Conservation (phyloP, 2,888 invertebrate species). For the Sericinus montela region DNA sequence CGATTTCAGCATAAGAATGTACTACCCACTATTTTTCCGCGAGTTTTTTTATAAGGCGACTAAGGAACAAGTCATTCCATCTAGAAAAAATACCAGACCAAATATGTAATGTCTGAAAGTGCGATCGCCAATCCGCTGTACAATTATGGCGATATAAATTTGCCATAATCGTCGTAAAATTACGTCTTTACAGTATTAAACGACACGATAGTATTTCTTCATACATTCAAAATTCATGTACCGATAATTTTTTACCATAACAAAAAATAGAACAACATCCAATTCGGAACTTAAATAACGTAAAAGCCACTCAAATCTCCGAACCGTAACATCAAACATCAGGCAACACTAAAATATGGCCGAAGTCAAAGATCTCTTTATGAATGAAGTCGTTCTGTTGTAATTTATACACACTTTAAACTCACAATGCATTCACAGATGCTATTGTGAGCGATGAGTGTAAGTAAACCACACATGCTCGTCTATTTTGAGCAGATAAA, state of each 20-base stretch:
- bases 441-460: slow-evolving; percentile 25
- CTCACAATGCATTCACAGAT: slow-evolving; percentile 17
- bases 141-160: no score
- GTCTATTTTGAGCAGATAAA: slow-evolving; percentile 52
- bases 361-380: slow-evolving; percentile 17
- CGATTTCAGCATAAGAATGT: no score
- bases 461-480: slow-evolving; percentile 45
- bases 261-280: no score
- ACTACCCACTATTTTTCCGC: no score
- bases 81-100: no score
- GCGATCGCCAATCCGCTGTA: no score
- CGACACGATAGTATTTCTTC: not conserved
- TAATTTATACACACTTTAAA: slow-evolving; percentile 19
- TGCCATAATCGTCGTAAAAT: no score
- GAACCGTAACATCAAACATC: slow-evolving; percentile 12
- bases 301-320: not conserved
- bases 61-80: no score
- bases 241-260: no score
- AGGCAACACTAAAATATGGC: slow-evolving; percentile 11
- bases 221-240: not conserved
- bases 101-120: no score
- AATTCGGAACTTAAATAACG: not conserved
- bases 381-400: slow-evolving; percentile 18
- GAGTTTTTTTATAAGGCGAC: no score
- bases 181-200: no score